Evolutionary conservation across 2,113 vertebrate species (phyloP), one percentile per base, ranked within the genome.

Genomic region (Cromileptes altivelis): DNA sequence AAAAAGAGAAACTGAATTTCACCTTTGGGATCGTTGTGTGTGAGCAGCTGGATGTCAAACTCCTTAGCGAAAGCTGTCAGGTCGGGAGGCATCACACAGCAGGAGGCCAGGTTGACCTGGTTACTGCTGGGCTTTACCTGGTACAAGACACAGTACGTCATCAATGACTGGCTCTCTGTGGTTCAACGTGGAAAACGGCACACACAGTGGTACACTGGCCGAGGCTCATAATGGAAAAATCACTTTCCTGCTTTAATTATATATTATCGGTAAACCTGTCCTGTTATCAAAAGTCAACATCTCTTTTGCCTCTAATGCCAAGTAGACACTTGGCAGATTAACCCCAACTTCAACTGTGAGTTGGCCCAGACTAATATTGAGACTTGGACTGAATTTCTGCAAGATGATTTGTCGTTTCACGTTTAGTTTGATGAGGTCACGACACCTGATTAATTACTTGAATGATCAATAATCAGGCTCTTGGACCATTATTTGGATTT

Each of bases 51-150:
- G 90, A 99, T 99, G 90, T 98, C 98, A 89, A 96, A 98, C 78
- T 99, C 94, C 92, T 99, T 99, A 12, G 98, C 98, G 75, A 99
- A 99, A 27, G 97, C 97, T 70, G 98, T 99, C 71, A 99, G 94
- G 89, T 99, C 98, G 21, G 98, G 98, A 75, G 98, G 98, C 98
- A 99, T 99, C 91, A 99, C 98, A 84, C 98, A 99, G 93, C 98
- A 99, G 55, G 98, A 99, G 40, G 98, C 98, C 63, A 99, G 95
- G 91, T 99, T 99, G 65, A 99, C 98, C 94, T 99, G 98, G 91
- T 99, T 99, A 91, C 98, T 99, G 91, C 96, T 98, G 78, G 98
- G 98, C 89, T 99, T 99, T 77, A 99, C 96, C 98, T 99, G 78
- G 40, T 76, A 37, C 50, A 7, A 52, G 23, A 76, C 14, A 63